Base-by-base conservation (phyloP, 2,113 vertebrate genomes). In the Prionailurus viverrinus region DNA sequence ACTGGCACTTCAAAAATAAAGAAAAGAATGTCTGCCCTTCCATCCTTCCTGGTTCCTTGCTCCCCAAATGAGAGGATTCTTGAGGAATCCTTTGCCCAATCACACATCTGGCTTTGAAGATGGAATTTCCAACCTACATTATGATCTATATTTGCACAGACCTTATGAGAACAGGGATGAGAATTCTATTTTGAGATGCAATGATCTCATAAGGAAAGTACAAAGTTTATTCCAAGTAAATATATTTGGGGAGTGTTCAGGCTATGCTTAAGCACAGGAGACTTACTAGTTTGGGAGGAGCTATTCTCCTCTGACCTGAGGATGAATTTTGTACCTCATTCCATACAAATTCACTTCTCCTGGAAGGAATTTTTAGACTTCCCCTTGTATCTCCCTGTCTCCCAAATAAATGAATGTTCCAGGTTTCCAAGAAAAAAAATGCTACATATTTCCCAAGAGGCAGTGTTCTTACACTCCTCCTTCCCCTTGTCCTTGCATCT, bases 131-230 rank as follows among this genome's bases (percentile, higher is more conserved):
- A 36, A 29, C 27, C 27, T 83, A 23, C 85, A 39, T 84, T 92
- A 86, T 63, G 83, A 96, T 84, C 61, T 5, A 23, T 80, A 81
- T 94, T 94, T 89, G 16, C 51, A 73, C 16, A 91, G 48, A 79
- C n/a, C 93, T 97, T 83, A 71, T 48, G 66, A 73, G 69, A 83
- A 84, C 21, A 68, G 41, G 63, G 68, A 96, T 88, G 76, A 93
- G 85, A 95, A 87, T 80, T 79, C 82, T 95, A 78, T 92, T 78
- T 95, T 95, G 83, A 96, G 48, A 78, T 84, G 51, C 29, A 23
- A 65, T 76, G 15, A 65, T 11, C 74, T 94, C 84, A 91, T 95
- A 97, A 95, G 85, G 89, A 98, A 97, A 96, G 76, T 91, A 94
- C 82, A 95, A 95, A 96, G 86, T 95, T 84, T 71, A 93, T 68